Evolutionary conservation across 2,797 vertebrate genomes (phyloP).

Genomic region (Rousettus madagascariensis): DNA sequence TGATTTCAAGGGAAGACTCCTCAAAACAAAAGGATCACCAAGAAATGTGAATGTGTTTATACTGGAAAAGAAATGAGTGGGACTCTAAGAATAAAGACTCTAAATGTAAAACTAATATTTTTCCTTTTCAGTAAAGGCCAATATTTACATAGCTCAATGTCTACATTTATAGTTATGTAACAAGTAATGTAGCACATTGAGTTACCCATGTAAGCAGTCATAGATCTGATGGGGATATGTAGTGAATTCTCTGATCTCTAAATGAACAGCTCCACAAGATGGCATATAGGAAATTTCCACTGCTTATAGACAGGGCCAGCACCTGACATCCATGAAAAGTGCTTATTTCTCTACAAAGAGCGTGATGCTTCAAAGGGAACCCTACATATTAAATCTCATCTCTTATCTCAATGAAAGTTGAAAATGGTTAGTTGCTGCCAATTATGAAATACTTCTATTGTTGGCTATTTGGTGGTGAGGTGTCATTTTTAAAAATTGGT

Average conservation of each 20-base stretch:
- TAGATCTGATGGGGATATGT: neutral
- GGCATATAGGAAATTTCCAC: constrained; percentile 39
- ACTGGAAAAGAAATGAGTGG: neutral
- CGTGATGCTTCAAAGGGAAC: constrained; percentile 50
- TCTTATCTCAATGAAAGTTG: neutral
- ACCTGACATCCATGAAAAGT: neutral
- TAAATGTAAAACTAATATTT: neutral
- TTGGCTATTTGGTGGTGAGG: constrained; percentile 10
- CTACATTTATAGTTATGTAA: neutral
- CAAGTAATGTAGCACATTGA: neutral
- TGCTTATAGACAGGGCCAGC: neutral
- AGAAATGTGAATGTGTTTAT: neutral
- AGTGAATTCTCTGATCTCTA: constrained; percentile 3
- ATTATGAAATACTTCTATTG: constrained; percentile 50
- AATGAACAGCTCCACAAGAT: neutral
- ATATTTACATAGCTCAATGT: neutral
- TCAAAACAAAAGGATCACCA: neutral
- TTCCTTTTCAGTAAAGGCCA: neutral
- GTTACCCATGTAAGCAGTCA: neutral
- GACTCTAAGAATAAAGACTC: neutral
- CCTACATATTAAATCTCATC: constrained; percentile 52
- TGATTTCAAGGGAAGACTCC: neutral
- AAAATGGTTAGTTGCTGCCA: neutral
- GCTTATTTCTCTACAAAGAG: constrained; percentile 51
- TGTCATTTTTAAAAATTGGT: constrained; percentile 64